phyloP scores from a whole-genome alignment of 2,888 invertebrate genomes.

The Tridacna gigas region DNA sequence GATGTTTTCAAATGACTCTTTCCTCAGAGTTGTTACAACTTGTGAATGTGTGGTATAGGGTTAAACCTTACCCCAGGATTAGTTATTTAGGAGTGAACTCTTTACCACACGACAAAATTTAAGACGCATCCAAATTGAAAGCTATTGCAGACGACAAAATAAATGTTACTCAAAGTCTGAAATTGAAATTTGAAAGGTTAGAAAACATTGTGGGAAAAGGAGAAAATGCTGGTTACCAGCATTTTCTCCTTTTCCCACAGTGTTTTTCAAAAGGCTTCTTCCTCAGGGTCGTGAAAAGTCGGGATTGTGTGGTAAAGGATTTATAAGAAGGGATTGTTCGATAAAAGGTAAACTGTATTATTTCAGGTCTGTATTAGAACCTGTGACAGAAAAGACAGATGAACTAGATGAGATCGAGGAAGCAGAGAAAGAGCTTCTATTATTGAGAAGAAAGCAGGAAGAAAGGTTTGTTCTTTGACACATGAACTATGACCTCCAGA shows the following conservation, averaged over 20 bases:
- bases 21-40: no score
- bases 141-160: no score
- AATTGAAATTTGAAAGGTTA: no score
- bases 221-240: neutral
- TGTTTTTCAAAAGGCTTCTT: neutral
- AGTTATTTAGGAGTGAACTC: no score
- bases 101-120: no score
- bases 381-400: conserved; percentile 11
- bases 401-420: conserved; percentile 62
- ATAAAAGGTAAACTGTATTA: neutral
- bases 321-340: neutral
- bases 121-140: no score
- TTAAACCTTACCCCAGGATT: no score
- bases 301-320: neutral
- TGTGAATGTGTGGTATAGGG: no score
- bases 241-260: neutral
- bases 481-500: no score
- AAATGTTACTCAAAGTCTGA: no score
- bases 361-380: conserved; percentile 40
- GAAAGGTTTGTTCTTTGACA: conserved; percentile 69
- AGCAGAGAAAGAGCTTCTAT: conserved; percentile 73
- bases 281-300: neutral
- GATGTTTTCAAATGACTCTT: no score
- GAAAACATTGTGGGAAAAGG: neutral
- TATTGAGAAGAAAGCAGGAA: conserved; percentile 72